Base-by-base conservation (phyloP, 2,888 invertebrate species). In the Acleris laterana region DNA sequence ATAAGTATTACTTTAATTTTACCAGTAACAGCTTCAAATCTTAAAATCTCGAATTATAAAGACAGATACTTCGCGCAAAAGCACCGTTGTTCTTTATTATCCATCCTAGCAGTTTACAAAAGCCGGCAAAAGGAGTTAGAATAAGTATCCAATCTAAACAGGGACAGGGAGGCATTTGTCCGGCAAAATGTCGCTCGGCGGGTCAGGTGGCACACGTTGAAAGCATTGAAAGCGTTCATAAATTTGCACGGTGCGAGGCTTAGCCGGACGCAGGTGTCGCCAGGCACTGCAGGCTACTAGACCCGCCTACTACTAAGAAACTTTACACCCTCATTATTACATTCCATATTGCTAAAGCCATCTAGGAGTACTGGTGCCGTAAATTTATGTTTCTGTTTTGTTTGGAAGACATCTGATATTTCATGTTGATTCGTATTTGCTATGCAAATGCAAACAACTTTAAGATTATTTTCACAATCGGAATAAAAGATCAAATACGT, bases 131-230 rank as follows among this genome's bases (percentile, higher is more conserved):
- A 72, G 68, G 73, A 76, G 78, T 78, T 78, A 81, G 75, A 84
- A 81, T 83, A 84, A 84, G 82, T 83, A 81, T 77, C 79, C 80
- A 81, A 84, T 84, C 86, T 86, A 88, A 85, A 88, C 82, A 84
- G 78, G 82, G 84, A 83, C 79, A 84, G 78, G 78, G 78, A 78
- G 76, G 81, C 84, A 88, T 90, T 89, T 88, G 88, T 89, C 86
- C 85, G 77, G 82, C 78, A 79, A 85, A 89, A 87, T 83, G 87
- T 85, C 83, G 82, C 85, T 81, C 74, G 81, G 77, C 82, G 90
- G 91, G 92, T 91, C 91, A 93, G 92, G 89, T 91, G 89, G 90
- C 89, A 87, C 84, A 85, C 85, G 89, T 82, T 90, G 87, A 88
- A 85, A 90, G 90, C 87, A 80, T 82, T 89, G 84, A 89, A 87